Evolutionary conservation across 1,140 invertebrate species (phyloP).

Genomic region (Limonius californicus): DNA sequence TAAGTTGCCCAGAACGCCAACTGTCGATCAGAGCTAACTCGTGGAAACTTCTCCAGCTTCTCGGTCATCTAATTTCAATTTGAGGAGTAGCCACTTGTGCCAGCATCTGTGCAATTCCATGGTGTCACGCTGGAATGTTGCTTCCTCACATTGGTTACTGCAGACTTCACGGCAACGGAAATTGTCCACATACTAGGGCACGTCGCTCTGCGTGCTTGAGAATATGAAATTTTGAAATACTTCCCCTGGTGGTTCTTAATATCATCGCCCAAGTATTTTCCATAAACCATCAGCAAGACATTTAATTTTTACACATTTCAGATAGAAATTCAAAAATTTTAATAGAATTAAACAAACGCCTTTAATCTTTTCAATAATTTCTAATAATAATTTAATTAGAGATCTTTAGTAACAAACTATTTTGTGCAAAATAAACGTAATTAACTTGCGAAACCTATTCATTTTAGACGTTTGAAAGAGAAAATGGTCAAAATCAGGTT

Average conservation of each 20-base stretch:
- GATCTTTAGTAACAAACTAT: too few relatives aligned
- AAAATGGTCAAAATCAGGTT: too few relatives aligned
- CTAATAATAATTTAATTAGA: too few relatives aligned
- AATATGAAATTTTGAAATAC: not conserved
- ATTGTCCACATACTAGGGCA: not conserved
- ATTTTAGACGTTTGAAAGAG: too few relatives aligned
- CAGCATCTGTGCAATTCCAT: not conserved
- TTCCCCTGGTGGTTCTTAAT: not conserved
- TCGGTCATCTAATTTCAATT: constrained; percentile 1
- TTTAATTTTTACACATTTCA: too few relatives aligned
- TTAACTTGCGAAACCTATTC: too few relatives aligned
- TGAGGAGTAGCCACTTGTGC: not conserved
- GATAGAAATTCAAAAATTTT: too few relatives aligned
- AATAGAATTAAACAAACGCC: too few relatives aligned
- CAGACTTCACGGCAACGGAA: not conserved
- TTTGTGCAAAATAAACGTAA: too few relatives aligned
- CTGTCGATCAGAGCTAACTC: not conserved
- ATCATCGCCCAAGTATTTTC: not conserved
- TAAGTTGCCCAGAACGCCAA: not conserved
- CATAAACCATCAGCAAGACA: too few relatives aligned
- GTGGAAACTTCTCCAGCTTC: not conserved
- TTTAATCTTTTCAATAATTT: too few relatives aligned
- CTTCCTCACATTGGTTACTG: not conserved
- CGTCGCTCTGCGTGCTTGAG: too few relatives aligned
- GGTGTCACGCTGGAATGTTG: not conserved